Percentiles rank a stretch among this genome's conserved stretches.
These are phyloP conservation scores for Enteromius paludinosus DNA, from an alignment of 2,797 vertebrate genomes.

Conservation along the genomic window DNA sequence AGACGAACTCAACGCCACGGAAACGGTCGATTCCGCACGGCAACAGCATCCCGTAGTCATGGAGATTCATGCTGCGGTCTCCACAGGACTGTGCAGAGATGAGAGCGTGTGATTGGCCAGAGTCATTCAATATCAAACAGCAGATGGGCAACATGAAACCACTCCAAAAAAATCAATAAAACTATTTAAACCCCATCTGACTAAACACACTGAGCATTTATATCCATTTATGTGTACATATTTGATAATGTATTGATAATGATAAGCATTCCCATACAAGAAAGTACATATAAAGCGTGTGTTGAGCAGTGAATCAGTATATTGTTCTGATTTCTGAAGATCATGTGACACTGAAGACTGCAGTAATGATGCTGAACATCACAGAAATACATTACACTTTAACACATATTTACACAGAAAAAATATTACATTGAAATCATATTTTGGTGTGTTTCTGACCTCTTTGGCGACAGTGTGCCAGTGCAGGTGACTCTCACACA, in stretches of 20 bases:
- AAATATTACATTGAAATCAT: neutral
- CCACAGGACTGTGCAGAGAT: slow-evolving; percentile 78
- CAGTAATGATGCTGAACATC: neutral
- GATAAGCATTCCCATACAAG: neutral
- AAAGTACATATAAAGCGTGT: neutral
- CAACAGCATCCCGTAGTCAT: slow-evolving; percentile 88
- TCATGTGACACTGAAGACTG: slow-evolving; percentile 9
- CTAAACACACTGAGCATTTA: neutral
- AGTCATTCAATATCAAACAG: neutral
- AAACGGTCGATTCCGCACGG: slow-evolving; percentile 90
- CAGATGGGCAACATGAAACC: neutral
- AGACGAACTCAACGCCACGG: slow-evolving; percentile 90
- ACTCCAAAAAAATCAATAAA: neutral
- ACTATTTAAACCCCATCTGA: neutral
- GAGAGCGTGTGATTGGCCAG: neutral
- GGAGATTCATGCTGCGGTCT: slow-evolving; percentile 87
- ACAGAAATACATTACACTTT: too few species aligned
- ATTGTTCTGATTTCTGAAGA: neutral
- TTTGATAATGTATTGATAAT: neutral
- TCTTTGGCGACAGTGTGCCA: slow-evolving; percentile 99
- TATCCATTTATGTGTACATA: neutral
- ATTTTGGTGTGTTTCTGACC: slow-evolving; percentile 78
- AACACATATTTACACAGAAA: neutral
- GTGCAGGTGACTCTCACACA: slow-evolving; percentile 93
- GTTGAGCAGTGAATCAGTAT: neutral